A percentile compares a stretch with the other conserved stretches of the same genome.
phyloP scores from a whole-genome alignment of 2,797 vertebrate species.

The Micromesistius poutassou region DNA sequence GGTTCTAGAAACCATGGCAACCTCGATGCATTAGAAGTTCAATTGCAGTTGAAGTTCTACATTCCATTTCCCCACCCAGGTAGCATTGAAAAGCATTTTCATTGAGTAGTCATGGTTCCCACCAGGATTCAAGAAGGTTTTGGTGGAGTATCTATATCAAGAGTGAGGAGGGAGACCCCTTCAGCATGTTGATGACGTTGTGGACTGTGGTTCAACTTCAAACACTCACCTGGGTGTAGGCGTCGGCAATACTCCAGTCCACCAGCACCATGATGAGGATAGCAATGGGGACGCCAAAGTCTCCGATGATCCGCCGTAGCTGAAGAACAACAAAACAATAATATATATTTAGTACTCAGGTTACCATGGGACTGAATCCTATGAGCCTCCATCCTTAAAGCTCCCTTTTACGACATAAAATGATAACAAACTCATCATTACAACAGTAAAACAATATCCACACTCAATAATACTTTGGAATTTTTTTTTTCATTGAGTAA shows the following conservation, averaged over 20 bases:
- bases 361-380: background rate
- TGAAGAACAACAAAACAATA: slow-evolving; percentile 43
- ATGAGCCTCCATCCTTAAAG: background rate
- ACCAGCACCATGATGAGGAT: slow-evolving; percentile 92
- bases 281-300: slow-evolving; percentile 90
- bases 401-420: background rate
- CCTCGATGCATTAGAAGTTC: background rate
- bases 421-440: background rate
- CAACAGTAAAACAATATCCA: background rate
- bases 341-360: background rate
- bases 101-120: background rate
- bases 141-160: background rate
- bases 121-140: background rate
- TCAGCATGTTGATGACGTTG: background rate
- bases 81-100: too few relatives aligned
- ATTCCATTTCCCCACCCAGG: too few relatives aligned
- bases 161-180: background rate
- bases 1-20: background rate
- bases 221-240: slow-evolving; percentile 83
- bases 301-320: slow-evolving; percentile 89
- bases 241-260: slow-evolving; percentile 84
- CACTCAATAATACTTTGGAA: too few relatives aligned
- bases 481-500: background rate
- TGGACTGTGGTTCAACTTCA: background rate
- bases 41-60: background rate